Evolutionary conservation across 2,113 vertebrate genomes (phyloP).

Genomic region (Varanus komodoensis): DNA sequence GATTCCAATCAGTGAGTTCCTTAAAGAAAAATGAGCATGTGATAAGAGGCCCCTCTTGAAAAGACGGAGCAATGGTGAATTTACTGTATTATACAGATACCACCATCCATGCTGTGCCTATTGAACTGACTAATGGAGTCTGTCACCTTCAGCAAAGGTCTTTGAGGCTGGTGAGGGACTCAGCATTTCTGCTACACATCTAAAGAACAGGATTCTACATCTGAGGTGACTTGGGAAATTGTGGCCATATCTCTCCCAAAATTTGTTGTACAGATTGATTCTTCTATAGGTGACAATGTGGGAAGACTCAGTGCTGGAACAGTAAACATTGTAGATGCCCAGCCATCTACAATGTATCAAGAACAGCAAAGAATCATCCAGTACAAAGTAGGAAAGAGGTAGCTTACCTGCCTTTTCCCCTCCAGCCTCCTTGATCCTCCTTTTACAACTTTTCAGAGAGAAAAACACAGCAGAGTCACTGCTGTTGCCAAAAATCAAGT

Average conservation of each 20-base stretch:
- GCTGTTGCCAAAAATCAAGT: not conserved
- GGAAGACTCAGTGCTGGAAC: constrained; percentile 11
- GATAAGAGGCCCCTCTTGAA: constrained; percentile 44
- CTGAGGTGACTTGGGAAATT: constrained; percentile 52
- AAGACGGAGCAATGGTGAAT: not conserved
- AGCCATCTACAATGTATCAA: not conserved
- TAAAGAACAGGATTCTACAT: constrained; percentile 29
- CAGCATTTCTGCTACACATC: constrained; percentile 37
- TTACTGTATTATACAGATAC: not conserved
- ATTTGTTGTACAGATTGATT: not conserved
- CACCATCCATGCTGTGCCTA: not conserved
- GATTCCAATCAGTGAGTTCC: constrained; percentile 29
- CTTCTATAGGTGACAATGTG: not conserved
- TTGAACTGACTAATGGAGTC: constrained; percentile 20
- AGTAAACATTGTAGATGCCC: constrained; percentile 5
- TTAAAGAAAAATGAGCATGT: constrained; percentile 25
- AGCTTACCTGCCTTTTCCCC: not conserved
- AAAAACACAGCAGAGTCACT: not conserved
- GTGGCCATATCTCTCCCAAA: not conserved
- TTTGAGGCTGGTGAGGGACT: not conserved
- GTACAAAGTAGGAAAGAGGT: not conserved
- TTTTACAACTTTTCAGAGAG: not conserved
- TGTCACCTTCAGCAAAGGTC: not conserved
- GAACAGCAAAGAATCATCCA: not conserved
- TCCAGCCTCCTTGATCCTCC: not conserved